Evolutionary conservation across 2,113 vertebrate species (phyloP).

Genomic region (Suricata suricatta): DNA sequence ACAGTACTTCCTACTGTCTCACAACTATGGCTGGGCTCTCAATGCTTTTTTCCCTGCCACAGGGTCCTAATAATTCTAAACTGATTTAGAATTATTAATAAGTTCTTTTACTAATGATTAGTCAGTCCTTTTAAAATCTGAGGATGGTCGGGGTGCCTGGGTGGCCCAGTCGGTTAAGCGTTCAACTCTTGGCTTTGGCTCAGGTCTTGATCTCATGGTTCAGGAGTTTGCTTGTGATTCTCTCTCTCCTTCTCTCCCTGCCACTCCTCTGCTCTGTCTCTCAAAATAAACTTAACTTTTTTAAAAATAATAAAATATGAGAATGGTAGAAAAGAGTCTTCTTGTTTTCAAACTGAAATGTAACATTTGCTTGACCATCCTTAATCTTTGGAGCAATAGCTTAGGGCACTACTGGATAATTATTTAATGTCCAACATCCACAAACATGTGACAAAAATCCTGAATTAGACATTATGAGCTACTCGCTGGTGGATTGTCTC

Average conservation of each 20-base stretch:
- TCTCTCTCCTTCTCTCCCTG: too few relatives aligned
- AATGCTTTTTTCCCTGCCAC: background rate
- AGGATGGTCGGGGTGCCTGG: too few relatives aligned
- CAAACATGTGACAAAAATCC: too few relatives aligned
- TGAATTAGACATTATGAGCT: background rate
- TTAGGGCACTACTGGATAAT: background rate
- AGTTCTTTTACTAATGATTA: background rate
- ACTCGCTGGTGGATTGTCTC: background rate
- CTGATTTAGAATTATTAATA: background rate
- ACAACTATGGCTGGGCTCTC: background rate
- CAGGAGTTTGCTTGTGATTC: too few relatives aligned
- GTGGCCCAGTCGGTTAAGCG: too few relatives aligned
- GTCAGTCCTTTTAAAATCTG: background rate
- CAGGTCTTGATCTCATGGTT: too few relatives aligned
- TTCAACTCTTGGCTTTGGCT: too few relatives aligned
- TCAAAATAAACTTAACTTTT: too few relatives aligned
- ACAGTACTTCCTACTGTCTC: background rate
- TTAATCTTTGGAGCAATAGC: background rate
- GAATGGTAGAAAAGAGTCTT: background rate
- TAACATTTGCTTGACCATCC: background rate
- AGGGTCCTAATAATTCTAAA: background rate
- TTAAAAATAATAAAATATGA: background rate
- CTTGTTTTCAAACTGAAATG: constrained; percentile 25
- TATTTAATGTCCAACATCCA: background rate
- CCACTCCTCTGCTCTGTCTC: too few relatives aligned